Base-by-base conservation (phyloP, 2,797 vertebrate genomes). In the Babyrousa celebensis region DNA sequence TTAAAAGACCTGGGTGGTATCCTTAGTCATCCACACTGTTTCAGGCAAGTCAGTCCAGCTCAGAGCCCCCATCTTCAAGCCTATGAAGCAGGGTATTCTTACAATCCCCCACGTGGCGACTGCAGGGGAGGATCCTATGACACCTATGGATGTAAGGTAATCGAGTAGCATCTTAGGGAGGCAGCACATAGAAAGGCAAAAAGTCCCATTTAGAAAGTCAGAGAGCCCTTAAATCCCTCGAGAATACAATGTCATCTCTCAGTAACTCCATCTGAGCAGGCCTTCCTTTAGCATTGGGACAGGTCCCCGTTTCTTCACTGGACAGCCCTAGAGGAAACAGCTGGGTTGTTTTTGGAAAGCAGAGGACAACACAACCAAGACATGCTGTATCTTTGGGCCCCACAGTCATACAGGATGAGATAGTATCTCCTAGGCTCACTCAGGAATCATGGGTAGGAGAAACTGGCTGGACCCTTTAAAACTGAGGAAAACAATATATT, bases 321-420 rank as follows among this genome's bases (percentile, higher is more conserved):
- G 58, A 16, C 25, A 77, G 62, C 32, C 68, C 79, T 27, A 18
- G 77, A 6, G 9, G 1, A 18, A 56, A 71, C 70, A 75, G 70
- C 18, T 29, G 43, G 23, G 36, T 10, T 32, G 36, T n/a, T 56
- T 89, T 40, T 29, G 6, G 5, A 36, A 14, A 6, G 40, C 9
- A 36, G 1, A 17, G 2, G 36, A 8, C 3, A 7, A 6, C 1
- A 21, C 15, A n/a, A 20, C 0, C 0, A 68, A 86, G 82, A 70
- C 9, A 0, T 29, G 20, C 67, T 86, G 23, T 52, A 2, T 84
- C 27, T 74, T 21, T 75, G 70, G 87, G 54, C 7, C 15, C 78
- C 36, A 54, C 1, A 9, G 68, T 32, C 4, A 11, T 1, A 10
- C 12, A 43, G 58, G 77, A 15, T 29, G 32, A 65, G 18, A 48